phyloP scores from a whole-genome alignment of 2,797 vertebrate species.

The Diplodus puntazzo region DNA sequence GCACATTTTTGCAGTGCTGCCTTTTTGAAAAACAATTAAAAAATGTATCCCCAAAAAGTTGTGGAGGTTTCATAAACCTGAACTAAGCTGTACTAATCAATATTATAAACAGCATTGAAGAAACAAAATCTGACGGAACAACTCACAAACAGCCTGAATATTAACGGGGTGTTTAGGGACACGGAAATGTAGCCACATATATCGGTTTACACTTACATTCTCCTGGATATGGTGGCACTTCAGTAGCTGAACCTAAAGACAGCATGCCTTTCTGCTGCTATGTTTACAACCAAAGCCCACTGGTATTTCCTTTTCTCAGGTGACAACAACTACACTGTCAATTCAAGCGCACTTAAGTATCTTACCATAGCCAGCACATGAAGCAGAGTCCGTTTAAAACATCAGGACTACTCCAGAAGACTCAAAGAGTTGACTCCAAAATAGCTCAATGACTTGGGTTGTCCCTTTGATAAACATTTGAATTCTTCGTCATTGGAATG shows the following conservation, averaged over 20 bases:
- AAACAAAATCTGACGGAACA: neutral
- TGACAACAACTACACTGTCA: constrained; percentile 52
- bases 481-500: constrained; percentile 70
- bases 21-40: neutral
- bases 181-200: constrained; percentile 11
- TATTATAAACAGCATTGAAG: neutral
- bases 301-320: constrained; percentile 51
- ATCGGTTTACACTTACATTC: constrained; percentile 16
- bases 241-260: constrained; percentile 37
- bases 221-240: constrained; percentile 14
- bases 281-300: constrained; percentile 47
- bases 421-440: constrained; percentile 75
- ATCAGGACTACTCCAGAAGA: constrained; percentile 41
- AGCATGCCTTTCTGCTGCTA: constrained; percentile 28
- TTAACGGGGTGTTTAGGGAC: constrained; percentile 2
- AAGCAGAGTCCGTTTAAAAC: constrained; percentile 35
- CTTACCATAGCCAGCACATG: constrained; percentile 19
- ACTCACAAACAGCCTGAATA: neutral
- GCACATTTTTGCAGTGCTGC: neutral
- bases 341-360: constrained; percentile 20
- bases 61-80: neutral
- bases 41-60: neutral
- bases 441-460: constrained; percentile 71
- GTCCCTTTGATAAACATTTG: constrained; percentile 70
- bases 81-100: constrained; percentile 6